Evolutionary conservation across 2,113 vertebrate genomes (phyloP).

Genomic region (Ptilorrhoa leucosticta): DNA sequence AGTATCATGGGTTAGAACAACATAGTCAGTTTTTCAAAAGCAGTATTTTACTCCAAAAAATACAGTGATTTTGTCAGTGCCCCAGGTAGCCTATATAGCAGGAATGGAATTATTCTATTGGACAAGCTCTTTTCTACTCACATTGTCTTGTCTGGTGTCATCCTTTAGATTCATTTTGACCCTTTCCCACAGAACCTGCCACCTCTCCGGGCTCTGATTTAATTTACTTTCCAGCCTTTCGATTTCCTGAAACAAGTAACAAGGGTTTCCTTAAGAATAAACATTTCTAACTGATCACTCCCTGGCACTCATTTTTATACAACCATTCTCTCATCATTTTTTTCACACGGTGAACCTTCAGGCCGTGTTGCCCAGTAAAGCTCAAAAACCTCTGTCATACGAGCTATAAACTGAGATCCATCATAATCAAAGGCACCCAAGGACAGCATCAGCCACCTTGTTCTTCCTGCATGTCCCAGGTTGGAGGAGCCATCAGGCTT

Average conservation of each 20-base stretch:
- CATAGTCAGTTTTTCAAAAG: background rate
- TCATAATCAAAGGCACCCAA: background rate
- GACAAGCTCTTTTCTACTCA: conserved; percentile 60
- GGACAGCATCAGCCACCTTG: background rate
- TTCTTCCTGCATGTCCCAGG: background rate
- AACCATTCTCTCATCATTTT: background rate
- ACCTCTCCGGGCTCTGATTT: conserved; percentile 87
- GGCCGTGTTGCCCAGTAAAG: background rate
- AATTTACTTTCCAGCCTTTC: conserved; percentile 89
- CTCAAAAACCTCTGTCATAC: background rate
- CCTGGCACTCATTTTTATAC: background rate
- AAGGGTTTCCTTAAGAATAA: conserved; percentile 9
- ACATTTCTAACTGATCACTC: background rate
- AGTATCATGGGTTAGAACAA: background rate
- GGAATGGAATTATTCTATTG: background rate
- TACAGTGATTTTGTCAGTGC: background rate
- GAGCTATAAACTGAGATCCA: background rate
- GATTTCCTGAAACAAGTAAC: conserved; percentile 82
- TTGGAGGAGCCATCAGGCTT: background rate
- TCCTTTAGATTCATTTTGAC: conserved; percentile 86
- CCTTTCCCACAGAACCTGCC: conserved; percentile 90
- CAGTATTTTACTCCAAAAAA: conserved; percentile 8
- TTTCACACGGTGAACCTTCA: background rate
- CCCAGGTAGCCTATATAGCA: background rate
- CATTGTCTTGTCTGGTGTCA: conserved; percentile 84